Conservation (phyloP, 2,113 vertebrate genomes). For the Dunckerocampus dactyliophorus region DNA sequence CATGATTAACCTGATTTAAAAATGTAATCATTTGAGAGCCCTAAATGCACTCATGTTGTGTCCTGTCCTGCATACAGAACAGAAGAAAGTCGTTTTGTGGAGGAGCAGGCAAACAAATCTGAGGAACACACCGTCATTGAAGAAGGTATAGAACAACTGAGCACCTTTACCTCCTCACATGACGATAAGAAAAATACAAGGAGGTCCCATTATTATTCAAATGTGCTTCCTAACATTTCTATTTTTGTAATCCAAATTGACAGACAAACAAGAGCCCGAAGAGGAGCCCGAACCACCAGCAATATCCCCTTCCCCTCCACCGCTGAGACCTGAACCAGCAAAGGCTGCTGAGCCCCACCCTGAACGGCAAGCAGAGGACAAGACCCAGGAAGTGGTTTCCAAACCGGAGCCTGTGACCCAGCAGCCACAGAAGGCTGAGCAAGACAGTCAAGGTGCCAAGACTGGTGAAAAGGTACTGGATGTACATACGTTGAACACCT, state of each 20-base stretch:
- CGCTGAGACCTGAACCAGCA: constrained; percentile 28
- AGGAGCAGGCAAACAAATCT: neutral
- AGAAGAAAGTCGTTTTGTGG: neutral
- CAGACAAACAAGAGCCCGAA: constrained; percentile 26
- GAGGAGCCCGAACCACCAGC: constrained; percentile 23
- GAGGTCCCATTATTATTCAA: neutral
- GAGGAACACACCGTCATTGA: neutral
- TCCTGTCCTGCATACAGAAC: neutral
- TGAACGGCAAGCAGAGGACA: constrained; percentile 5
- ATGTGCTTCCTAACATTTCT: neutral
- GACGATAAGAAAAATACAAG: neutral
- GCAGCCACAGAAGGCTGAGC: constrained; percentile 60
- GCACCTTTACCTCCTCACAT: too few relatives aligned
- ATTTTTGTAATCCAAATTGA: neutral
- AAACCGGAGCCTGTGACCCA: constrained; percentile 51
- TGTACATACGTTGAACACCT: too few relatives aligned
- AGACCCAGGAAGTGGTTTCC: constrained; percentile 19
- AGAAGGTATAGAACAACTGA: neutral
- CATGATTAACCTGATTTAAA: too few relatives aligned
- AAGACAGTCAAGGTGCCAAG: neutral
- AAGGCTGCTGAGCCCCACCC: constrained; percentile 14
- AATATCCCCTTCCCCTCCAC: constrained; percentile 23
- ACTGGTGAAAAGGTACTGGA: constrained; percentile 9
- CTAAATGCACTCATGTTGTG: too few relatives aligned
- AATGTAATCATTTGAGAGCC: too few relatives aligned